phyloP scores from a whole-genome alignment of 2,888 invertebrate species.

The Chirona hameri region DNA sequence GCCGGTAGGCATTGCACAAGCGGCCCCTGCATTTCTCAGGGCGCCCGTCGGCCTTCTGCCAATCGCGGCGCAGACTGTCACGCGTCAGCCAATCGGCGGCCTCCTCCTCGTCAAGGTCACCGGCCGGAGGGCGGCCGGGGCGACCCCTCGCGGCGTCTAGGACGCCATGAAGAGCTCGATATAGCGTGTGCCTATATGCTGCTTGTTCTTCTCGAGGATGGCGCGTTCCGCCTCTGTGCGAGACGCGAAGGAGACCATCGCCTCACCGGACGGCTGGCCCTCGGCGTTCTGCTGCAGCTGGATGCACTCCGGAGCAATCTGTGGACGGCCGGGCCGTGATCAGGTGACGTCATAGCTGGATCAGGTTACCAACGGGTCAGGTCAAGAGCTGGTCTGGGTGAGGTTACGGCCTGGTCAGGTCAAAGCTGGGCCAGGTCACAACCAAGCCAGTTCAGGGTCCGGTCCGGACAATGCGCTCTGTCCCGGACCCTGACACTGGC shows the following conservation, averaged over 20 bases:
- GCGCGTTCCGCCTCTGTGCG: conserved; percentile 51
- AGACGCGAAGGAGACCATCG: conserved; percentile 48
- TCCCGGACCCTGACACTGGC: no score
- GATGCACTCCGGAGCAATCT: conserved; percentile 51
- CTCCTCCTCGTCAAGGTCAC: neutral
- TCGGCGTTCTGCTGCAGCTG: conserved; percentile 50
- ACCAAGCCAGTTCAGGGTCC: no score
- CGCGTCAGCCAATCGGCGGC: neutral
- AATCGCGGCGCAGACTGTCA: neutral
- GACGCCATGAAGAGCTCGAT: conserved; percentile 50
- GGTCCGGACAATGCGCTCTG: no score
- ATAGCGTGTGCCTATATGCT: conserved; percentile 49
- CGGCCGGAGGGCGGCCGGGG: neutral
- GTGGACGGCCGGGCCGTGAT: conserved; percentile 5
- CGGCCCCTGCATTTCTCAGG: neutral
- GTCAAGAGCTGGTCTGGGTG: no score
- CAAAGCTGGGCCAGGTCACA: no score
- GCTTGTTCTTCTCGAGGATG: conserved; percentile 49
- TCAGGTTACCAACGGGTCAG: no score
- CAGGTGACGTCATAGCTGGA: no score
- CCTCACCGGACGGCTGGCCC: conserved; percentile 50
- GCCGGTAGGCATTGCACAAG: conserved; percentile 5
- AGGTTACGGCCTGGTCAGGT: no score
- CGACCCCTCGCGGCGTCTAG: conserved; percentile 31
- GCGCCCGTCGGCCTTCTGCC: neutral